These are phyloP conservation scores for Spinus pinus DNA, from an alignment of 2,797 vertebrate species.

Conservation along the genomic window DNA sequence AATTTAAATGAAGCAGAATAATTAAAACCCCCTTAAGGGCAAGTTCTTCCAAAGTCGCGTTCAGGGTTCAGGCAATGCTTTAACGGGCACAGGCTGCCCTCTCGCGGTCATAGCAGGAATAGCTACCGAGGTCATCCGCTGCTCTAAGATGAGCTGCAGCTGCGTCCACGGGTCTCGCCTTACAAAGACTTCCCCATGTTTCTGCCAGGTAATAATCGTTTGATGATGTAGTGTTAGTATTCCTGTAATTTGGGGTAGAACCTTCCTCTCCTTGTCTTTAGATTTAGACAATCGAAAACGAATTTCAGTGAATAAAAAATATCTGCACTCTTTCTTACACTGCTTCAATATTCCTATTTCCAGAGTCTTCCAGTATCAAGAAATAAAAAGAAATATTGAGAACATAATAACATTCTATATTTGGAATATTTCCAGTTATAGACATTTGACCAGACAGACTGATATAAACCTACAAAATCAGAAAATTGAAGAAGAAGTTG, in stretches of 20 bases:
- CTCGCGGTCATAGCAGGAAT: not conserved
- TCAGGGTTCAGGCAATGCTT: not conserved
- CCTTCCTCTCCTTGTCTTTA: not conserved
- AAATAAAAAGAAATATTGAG: not conserved
- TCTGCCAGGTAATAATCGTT: not conserved
- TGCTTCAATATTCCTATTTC: not conserved
- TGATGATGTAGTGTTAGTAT: not conserved
- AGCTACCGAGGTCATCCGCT: not conserved
- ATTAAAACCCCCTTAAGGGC: accelerated
- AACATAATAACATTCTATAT: not conserved
- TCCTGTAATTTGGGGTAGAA: not conserved
- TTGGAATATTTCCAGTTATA: not conserved
- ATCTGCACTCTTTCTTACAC: not conserved
- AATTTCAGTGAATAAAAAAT: not conserved
- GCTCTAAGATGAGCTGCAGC: not conserved
- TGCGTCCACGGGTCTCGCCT: not conserved
- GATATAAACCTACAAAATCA: not conserved
- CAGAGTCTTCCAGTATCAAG: not conserved
- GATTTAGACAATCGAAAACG: not conserved
- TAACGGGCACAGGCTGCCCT: conserved; percentile 29
- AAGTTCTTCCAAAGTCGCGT: accelerated
- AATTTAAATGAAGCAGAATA: not conserved
- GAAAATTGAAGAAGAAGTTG: not conserved
- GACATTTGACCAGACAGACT: not conserved
- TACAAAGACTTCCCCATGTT: not conserved